Conservation (phyloP, 2,888 invertebrate genomes). For the Nomada fucata region DNA sequence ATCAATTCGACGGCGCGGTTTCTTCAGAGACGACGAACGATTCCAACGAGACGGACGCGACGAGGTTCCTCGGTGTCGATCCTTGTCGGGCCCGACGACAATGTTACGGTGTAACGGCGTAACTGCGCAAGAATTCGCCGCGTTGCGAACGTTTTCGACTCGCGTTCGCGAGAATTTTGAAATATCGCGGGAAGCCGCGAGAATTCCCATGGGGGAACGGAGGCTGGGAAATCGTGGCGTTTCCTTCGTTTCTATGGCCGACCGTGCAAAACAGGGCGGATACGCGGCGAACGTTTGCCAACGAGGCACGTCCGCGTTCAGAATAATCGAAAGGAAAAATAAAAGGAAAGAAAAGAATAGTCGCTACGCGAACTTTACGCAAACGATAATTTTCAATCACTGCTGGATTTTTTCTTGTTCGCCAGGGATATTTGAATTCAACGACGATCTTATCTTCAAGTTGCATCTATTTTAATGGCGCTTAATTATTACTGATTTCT, state of each 20-base stretch:
- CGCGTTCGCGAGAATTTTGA: constrained; percentile 32
- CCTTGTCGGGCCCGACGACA: constrained; percentile 20
- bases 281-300: neutral
- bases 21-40: neutral
- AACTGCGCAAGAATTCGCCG: constrained; percentile 19
- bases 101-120: constrained; percentile 3
- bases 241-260: neutral
- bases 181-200: constrained; percentile 49
- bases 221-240: constrained; percentile 21
- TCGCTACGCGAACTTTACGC: too few species aligned
- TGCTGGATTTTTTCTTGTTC: too few species aligned
- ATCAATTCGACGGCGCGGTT: neutral
- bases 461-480: too few species aligned
- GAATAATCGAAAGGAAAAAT: too few species aligned
- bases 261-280: constrained; percentile 20
- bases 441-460: too few species aligned
- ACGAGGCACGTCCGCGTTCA: neutral
- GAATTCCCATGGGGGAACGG: constrained; percentile 37
- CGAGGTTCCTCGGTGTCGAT: constrained; percentile 1
- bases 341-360: too few species aligned
- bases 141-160: constrained; percentile 24
- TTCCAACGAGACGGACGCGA: constrained; percentile 5
- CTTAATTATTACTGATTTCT: too few species aligned
- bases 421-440: too few species aligned
- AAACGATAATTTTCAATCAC: too few species aligned